Base-by-base conservation (phyloP, 2,888 invertebrate genomes). In the Cantharis lateralis region DNA sequence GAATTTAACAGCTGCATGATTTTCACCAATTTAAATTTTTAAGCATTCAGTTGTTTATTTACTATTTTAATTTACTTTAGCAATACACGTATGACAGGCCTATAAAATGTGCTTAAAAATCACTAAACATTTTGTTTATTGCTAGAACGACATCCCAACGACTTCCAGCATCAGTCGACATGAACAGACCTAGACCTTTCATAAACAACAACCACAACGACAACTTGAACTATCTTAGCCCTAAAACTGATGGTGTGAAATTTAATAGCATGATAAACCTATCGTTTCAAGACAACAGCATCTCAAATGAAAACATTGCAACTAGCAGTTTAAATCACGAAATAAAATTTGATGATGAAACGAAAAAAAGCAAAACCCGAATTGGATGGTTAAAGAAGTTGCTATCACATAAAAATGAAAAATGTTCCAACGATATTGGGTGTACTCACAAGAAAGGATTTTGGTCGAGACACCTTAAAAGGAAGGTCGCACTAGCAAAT, bases 201-300 rank as follows among this genome's bases (percentile, higher is more conserved):
- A 2, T 24, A 15, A 24, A 64, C 16, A 64, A 13, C 13, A 20
- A 64, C 16, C 20, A 16, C 11, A 64, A 66, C 10, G n/a, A 24
- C 94, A 24, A 66, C 18, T 66, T 24, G 9, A 66, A 66, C 24
- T 16, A 15, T 94, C 70, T 83, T 61, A 80, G 75, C 75, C 81
- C 83, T 13, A 80, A 82, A 16, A 80, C 81, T 70, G 82, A 82
- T 10, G 72, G 75, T 2, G 83, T 83, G 7, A 85, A 84, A 79
- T 85, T 84, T 71, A 84, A 80, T 70, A 84, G 84, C 77, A 81
- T 83, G 76, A 80, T 83, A 10, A 83, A 83, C 70, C 76, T 84
- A 28, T 82, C 81, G 70, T 62, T 48, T 74, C 68, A 78, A 11
- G 82, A 82, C 24, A 80, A 82, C 24, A 74, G 66, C 10, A 71